Base-by-base conservation (phyloP, 2,113 vertebrate genomes). In the Bagarius yarrelli region DNA sequence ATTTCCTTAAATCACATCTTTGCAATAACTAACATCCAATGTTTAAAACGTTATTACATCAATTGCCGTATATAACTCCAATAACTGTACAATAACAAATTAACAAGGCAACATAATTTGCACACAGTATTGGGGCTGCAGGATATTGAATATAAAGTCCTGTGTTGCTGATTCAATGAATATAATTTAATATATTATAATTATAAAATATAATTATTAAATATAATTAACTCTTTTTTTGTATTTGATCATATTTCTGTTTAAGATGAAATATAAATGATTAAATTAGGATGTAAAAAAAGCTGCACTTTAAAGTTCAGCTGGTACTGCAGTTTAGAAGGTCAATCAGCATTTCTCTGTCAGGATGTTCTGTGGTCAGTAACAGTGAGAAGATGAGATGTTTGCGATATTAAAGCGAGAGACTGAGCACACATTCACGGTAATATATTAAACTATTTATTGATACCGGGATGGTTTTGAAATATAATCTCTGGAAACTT, bases 11-110 rank as follows among this genome's bases (percentile, higher is more conserved):
- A 63, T 30, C 25, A 59, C 53, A 21, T 64, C 36, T 63, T 55
- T 61, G 52, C 59, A 79, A 74, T 67, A 57, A 79, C 69, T 74
- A 53, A 25, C 27, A 73, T 78, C 66, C 47, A 66, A 52, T 59
- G 76, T 74, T 52, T 66, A 57, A 57, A 67, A 64, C 47, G 40
- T 27, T 50, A 67, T 78, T 78, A 64, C 36, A 64, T 19, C 40
- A 70, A 73, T 44, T 71, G 57, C 12, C 78, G 69, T n/a, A n/a
- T n/a, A 47, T 69, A 55, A 21, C 76, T 9, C 61, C 36, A 69
- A 47, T 6, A 23, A 82, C 50, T 40, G 36, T 40, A 40, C 6
- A 40, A 40, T 40, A 40, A 40, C 3, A 40, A 40, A 40, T 40
- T 40, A 3, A 4, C 6, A 40, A 40, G 36, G 3, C 36, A 40